Evolutionary conservation across 2,888 invertebrate species (phyloP), one percentile per base, ranked within the genome.

Genomic region (Dendrolimus houi): DNA sequence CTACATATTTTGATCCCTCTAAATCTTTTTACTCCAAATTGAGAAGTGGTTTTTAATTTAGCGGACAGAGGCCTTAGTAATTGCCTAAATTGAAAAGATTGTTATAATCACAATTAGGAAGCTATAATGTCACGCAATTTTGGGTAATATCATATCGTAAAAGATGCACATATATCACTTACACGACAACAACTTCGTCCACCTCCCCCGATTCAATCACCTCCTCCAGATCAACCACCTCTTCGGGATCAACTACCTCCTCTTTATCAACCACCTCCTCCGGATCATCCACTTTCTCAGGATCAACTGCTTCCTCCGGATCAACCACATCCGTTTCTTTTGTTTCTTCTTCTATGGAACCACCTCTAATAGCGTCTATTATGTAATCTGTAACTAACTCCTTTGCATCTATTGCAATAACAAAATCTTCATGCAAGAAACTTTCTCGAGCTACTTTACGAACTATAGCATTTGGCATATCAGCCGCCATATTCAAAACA

Each of bases 371-470:
- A 7, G 67, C 65, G 56, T 74, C 66, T 58, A 84, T 75, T 41
- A 85, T 74, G 58, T 70, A 77, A 58, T 78, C 70, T 0, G 81
- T 83, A 0, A 86, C 83, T 9, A 84, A 58, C n/a, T 77, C 79
- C 41, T 74, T 85, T 2, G 72, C 75, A 62, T 85, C 84, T 0
- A 13, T 8, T 8, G 80, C 77, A 7, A 13, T 52, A 8, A 77
- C 60, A 56, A 78, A 86, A 59, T 83, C 84, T n/a, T 54, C 66
- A 56, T 86, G 85, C 3, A 53, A 40, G 57, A 86, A 85, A 1
- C 58, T 64, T 0, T 79, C 75, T 58, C 81, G 74, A 0, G 72
- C 70, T 0, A 86, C 76, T 60, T 71, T 80, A 8, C 83, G 68
- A 0, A 73, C 75, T 52, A 54, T 61, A 1, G 79, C 66, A 13